Base-by-base conservation (phyloP, 2,888 invertebrate species). In the Gryllus longicercus region DNA sequence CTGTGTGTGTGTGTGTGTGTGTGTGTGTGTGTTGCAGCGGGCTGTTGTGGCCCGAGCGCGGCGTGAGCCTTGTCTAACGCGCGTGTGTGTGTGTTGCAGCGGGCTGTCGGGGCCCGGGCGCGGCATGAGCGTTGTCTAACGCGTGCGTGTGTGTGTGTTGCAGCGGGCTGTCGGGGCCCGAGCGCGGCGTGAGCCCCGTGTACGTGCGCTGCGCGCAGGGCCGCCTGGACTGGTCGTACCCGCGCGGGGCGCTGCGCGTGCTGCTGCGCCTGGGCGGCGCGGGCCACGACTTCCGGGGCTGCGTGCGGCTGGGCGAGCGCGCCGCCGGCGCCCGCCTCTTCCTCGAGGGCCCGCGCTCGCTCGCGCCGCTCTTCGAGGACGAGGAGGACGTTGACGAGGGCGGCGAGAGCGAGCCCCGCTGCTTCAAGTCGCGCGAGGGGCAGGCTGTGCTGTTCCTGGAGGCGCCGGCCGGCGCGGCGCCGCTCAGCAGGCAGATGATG, bases 211-310 rank as follows among this genome's bases (percentile, higher is more conserved):
- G 77, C 50, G 38, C 77, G 38, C 38, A 77, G 77, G 77, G 77
- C 11, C n/a, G 38, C 50, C 90, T 95, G 16, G 89, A 90, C n/a
- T 94, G 94, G 94, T 87, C 91, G 84, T 94, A 94, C 86, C 94
- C 94, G 0, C 90, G 92, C 11, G 94, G 93, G 0, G 94, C 94
- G 0, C 87, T 94, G 23, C 87, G 94, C 38, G 89, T 94, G 78
- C 89, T 93, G 76, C 90, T 94, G 82, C 88, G 90, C 78, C 87
- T 91, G 83, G 88, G 87, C 14, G 91, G 91, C 14, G 88, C 88
- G 49, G 90, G 90, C 84, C 87, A 88, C 50, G 92, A 93, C 84
- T 94, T 94, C 87, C 90, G 90, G 75, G 93, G 93, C 76, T 94
- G 94, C 87, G 89, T 94, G 80, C 90, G 92, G 82, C 90, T 89